Base-by-base conservation (phyloP, 2,888 invertebrate genomes). In the Liodrosophila aerea region DNA sequence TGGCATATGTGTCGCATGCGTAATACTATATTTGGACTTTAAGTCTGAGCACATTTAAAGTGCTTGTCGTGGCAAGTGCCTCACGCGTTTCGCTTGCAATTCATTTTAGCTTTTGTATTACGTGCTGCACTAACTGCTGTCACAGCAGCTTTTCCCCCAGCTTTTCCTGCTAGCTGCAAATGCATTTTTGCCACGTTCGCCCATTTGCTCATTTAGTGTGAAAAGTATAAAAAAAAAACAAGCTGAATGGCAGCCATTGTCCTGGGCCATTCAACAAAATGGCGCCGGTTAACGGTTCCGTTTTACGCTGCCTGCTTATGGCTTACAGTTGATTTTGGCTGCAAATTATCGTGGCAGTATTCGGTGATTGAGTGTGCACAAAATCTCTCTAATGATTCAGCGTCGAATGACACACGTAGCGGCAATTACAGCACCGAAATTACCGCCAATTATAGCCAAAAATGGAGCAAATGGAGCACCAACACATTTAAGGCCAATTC, bases 181-280 rank as follows among this genome's bases (percentile, higher is more conserved):
- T 62, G 69, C 82, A 62, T 45, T 69, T 69, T 68, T 47, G 64
- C 50, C 80, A 67, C 73, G 68, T 64, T 64, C 57, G 45, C 13
- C 61, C 74, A 64, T 52, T 53, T 53, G 53, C 66, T 59, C 58
- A 72, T 51, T 59, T 54, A 46, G 45, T 37, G 37, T 5, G 22
- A 22, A 2, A 22, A 22, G 3, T 2, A 22, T 5, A 22, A 22
- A 22, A 22, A 22, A 22, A 22, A 22, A 5, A n/a, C 44, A 22
- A n/a, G 45, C 13, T 29, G 37, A 31, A 36, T 59, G 41, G 50
- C 49, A 33, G 40, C 33, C 54, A 54, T 52, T 54, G 57, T 54
- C 45, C 73, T 62, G 45, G 31, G 45, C 37, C 60, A 66, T 74
- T 77, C 50, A 59, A 51, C 46, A 51, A 59, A 77, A 70, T 47